Conservation (phyloP, 2,797 vertebrate species). For the Oryzias sinensis region DNA sequence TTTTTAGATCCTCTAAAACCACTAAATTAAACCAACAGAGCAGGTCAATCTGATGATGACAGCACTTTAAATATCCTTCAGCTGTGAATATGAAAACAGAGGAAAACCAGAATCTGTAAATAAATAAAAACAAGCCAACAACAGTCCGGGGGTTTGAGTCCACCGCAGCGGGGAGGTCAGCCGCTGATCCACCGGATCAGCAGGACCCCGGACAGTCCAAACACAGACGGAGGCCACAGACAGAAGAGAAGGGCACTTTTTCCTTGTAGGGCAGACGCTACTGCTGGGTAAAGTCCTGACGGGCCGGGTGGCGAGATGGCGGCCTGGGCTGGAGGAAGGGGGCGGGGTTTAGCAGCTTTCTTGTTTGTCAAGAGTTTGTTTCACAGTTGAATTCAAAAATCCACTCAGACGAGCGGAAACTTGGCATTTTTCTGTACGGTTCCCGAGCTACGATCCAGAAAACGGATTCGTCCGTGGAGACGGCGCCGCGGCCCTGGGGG, state of each 20-base stretch:
- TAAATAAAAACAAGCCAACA: conserved; percentile 55
- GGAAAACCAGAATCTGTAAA: conserved; percentile 62
- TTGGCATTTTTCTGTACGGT: conserved; percentile 67
- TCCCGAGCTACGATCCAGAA: conserved; percentile 67
- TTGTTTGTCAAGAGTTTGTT: conserved; percentile 77
- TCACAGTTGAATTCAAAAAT: conserved; percentile 81
- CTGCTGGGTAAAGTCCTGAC: conserved; percentile 38
- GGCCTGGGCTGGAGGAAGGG: conserved; percentile 30
- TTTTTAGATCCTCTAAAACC: conserved; percentile 67
- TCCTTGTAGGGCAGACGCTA: conserved; percentile 2
- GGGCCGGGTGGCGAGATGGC: conserved; percentile 22
- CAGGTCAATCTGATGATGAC: conserved; percentile 89
- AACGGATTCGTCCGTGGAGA: conserved; percentile 67
- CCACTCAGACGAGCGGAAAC: conserved; percentile 70
- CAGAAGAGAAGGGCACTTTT: conserved; percentile 70
- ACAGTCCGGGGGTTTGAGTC: conserved; percentile 69
- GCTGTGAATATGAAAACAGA: conserved; percentile 75
- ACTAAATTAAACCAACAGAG: conserved; percentile 85
- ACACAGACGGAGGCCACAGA: conserved; percentile 66
- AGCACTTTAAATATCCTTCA: conserved; percentile 83
- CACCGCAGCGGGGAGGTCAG: conserved; percentile 72
- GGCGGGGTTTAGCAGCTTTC: conserved; percentile 77
- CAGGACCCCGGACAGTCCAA: conserved; percentile 59
- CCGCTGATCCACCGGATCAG: conserved; percentile 67
- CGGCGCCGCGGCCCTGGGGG: conserved; percentile 59